phyloP scores from a whole-genome alignment of 2,888 invertebrate species.

The Aporophyla nigra region DNA sequence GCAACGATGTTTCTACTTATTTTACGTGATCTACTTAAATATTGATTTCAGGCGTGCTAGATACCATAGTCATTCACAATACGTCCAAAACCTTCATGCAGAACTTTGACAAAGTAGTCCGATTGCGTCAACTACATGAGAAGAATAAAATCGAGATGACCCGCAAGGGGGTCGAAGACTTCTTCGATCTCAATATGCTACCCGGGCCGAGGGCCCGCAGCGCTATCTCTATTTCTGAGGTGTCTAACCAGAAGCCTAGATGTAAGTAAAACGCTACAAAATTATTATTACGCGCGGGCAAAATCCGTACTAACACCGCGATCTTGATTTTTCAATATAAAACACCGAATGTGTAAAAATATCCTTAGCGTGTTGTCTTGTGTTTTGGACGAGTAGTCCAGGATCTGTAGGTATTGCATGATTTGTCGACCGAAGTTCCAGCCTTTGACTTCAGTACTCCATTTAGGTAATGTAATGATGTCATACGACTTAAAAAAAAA shows the following conservation, averaged over 20 bases:
- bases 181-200: slow-evolving; percentile 86
- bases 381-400: background rate
- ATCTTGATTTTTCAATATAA: no score
- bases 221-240: slow-evolving; percentile 78
- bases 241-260: slow-evolving; percentile 77
- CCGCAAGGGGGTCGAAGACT: slow-evolving; percentile 81
- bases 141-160: slow-evolving; percentile 79
- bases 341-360: no score
- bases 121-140: slow-evolving; percentile 84
- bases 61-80: slow-evolving; percentile 91
- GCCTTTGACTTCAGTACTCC: background rate
- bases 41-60: slow-evolving; percentile 89
- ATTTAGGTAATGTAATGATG: background rate
- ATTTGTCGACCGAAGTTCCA: background rate
- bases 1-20: background rate
- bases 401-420: background rate
- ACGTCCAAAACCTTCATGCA: slow-evolving; percentile 92
- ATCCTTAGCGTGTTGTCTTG: background rate
- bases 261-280: slow-evolving; percentile 66
- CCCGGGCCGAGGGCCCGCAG: slow-evolving; percentile 80
- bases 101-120: slow-evolving; percentile 91
- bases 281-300: background rate
- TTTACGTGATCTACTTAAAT: background rate
- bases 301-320: background rate
- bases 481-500: background rate